Conservation (phyloP, 1,140 invertebrate species). For the Anthonomus grandis region DNA sequence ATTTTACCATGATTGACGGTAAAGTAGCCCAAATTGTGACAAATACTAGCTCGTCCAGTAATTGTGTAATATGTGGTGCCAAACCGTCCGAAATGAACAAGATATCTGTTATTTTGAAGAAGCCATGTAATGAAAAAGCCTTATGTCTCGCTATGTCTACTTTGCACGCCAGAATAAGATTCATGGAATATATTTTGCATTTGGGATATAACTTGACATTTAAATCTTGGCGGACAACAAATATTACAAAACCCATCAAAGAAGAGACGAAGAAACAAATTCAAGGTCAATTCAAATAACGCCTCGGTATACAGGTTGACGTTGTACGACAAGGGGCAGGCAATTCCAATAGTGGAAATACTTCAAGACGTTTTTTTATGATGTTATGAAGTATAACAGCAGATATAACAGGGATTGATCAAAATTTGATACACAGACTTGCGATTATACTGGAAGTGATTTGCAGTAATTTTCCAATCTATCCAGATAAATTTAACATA, state of each 20-base stretch:
- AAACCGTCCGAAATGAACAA: constrained; percentile 15
- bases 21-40: constrained; percentile 9
- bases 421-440: constrained; percentile 16
- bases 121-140: not conserved
- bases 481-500: constrained; percentile 6
- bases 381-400: constrained; percentile 6
- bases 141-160: constrained; percentile 11
- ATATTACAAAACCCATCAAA: not conserved
- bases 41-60: not conserved
- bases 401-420: constrained; percentile 26
- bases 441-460: constrained; percentile 12
- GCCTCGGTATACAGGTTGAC: not conserved
- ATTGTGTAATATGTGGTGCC: constrained; percentile 13
- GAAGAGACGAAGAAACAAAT: constrained; percentile 12
- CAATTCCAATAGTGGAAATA: constrained; percentile 19
- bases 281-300: constrained; percentile 7
- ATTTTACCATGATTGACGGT: constrained; percentile 17
- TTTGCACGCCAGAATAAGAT: constrained; percentile 21
- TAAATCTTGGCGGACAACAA: constrained; percentile 2
- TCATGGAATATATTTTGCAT: constrained; percentile 24
- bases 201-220: constrained; percentile 11
- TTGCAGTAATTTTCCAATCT: not conserved
- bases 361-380: constrained; percentile 11
- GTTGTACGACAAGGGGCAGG: constrained; percentile 11
- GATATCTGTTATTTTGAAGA: constrained; percentile 2